Percentiles rank a stretch among this genome's conserved stretches.
These are phyloP conservation scores for Alces alces DNA, from an alignment of 2,113 vertebrate species.

Conservation along the genomic window DNA sequence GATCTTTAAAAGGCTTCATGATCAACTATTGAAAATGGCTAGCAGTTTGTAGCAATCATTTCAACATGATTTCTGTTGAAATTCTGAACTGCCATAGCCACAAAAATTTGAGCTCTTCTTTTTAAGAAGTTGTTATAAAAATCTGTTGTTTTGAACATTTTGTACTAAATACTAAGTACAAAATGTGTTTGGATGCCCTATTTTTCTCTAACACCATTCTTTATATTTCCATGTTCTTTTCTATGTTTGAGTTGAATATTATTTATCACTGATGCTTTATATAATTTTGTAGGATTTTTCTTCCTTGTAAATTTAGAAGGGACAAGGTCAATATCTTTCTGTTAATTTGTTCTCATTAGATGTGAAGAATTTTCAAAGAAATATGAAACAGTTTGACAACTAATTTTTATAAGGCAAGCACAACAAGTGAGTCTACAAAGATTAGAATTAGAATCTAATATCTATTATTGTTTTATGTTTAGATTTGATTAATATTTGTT, in stretches of 20 bases:
- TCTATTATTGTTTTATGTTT: background rate
- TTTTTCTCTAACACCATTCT: background rate
- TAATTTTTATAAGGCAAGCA: background rate
- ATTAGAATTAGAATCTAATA: background rate
- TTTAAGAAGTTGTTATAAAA: background rate
- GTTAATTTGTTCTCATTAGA: background rate
- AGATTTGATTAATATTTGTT: background rate
- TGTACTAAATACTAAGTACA: background rate
- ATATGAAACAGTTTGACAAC: background rate
- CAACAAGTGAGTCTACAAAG: background rate
- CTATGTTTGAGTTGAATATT: background rate
- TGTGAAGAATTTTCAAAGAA: background rate
- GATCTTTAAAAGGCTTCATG: background rate
- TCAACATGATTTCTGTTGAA: background rate
- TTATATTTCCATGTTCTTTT: background rate
- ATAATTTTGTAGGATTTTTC: background rate
- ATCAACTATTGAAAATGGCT: background rate
- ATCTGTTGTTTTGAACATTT: constrained; percentile 30
- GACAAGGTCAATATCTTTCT: background rate
- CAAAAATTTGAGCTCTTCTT: background rate
- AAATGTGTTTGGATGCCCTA: background rate
- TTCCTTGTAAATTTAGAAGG: background rate
- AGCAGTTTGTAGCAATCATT: background rate
- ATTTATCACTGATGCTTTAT: background rate
- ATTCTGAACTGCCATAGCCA: background rate